Evolutionary conservation across 1,140 invertebrate species (phyloP), one percentile per base, ranked within the genome.

Genomic region (Calosoma granatense): DNA sequence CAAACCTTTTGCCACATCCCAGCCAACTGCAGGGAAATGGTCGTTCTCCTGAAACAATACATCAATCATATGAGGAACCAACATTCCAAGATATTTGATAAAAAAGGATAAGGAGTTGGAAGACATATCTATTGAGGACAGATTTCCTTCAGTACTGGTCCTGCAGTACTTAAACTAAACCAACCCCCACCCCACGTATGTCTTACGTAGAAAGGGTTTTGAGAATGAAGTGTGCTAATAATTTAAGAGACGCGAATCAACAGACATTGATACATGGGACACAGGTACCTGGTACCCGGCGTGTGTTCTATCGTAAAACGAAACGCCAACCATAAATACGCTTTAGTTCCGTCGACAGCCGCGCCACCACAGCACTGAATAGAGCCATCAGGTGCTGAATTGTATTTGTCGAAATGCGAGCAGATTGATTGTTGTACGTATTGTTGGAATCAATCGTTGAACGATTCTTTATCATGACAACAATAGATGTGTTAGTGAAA

Each of bases 1-100:
- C 82, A 62, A 87, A 87, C 55, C 81, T 71, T 63, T 83, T 83
- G 0, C 75, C 78, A 67, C 82, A 84, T 56, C 74, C 74, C 23
- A 72, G 60, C 81, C 80, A 83, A 60, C 73, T 74, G 67, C 82
- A 84, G 1, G 71, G 70, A 61, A 78, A 79, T n/a, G 77, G 77
- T 53, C 76, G 65, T 66, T 79, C 77, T 51, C 77, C 77, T 78
- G 68, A 1, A 69, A 70, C 59, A 59, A 61, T 55, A 59, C 60
- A 62, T 63, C 3, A 30, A 36, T 2, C 14, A 41, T 0, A 30
- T 30, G 14, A 30, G 14, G 6, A 30, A 30, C 26, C 26, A 30
- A 6, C 26, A 30, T 4, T 30, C 14, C 14, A 6, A 30, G 26
- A 30, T 6, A 6, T 30, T 30, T n/a, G n/a, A n/a, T n/a, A n/a